These are phyloP conservation scores for Leptinotarsa juncta DNA, from an alignment of 2,888 invertebrate species.

Conservation along the genomic window DNA sequence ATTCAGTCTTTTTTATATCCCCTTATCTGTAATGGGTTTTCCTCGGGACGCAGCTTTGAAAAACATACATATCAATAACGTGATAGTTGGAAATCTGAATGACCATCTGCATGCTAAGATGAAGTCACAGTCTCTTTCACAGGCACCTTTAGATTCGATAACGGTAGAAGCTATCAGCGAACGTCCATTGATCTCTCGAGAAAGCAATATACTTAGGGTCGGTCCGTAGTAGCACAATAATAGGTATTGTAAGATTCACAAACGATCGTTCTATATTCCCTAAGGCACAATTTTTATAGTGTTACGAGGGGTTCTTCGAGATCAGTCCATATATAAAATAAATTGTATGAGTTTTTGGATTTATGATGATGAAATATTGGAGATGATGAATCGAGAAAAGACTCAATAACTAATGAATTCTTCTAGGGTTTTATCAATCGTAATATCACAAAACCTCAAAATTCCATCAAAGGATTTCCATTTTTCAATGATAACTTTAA, in stretches of 20 bases:
- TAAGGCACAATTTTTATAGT: constrained; percentile 30
- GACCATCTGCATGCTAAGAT: constrained; percentile 34
- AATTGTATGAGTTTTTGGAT: background rate
- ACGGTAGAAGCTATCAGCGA: constrained; percentile 49
- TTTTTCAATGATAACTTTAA: too few species aligned
- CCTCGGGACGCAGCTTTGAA: constrained; percentile 10
- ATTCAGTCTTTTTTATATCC: constrained; percentile 9
- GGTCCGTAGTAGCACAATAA: constrained; percentile 56
- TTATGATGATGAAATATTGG: too few species aligned
- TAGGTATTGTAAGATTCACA: constrained; percentile 61
- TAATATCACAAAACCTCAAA: too few species aligned
- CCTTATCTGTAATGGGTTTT: constrained; percentile 8
- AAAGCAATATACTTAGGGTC: constrained; percentile 62
- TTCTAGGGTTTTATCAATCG: too few species aligned
- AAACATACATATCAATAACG: constrained; percentile 21
- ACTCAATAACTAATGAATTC: too few species aligned
- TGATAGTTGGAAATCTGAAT: constrained; percentile 28
- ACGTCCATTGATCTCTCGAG: constrained; percentile 58
- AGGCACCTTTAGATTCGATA: constrained; percentile 34
- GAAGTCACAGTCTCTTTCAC: constrained; percentile 36
- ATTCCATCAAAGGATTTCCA: too few species aligned
- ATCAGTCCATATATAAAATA: background rate
- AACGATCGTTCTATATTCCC: constrained; percentile 48
- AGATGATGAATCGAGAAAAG: too few species aligned
- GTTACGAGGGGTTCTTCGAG: constrained; percentile 32